Conservation (phyloP, 2,113 vertebrate genomes). For the Machaerirhynchus nigripectus region DNA sequence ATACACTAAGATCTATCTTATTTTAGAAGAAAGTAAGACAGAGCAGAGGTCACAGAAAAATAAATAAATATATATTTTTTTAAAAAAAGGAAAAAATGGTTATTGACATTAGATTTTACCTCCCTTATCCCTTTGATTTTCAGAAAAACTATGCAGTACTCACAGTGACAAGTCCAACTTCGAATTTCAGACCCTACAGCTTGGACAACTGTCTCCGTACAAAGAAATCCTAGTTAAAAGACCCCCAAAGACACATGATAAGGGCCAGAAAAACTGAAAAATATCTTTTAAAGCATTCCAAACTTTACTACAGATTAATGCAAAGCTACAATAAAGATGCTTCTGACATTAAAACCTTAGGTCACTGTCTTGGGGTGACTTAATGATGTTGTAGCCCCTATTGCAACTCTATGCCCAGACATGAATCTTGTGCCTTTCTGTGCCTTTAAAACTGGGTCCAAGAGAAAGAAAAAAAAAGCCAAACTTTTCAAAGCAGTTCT, state of each 20-base stretch:
- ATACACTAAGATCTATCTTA: neutral
- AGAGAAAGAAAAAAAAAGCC: no score
- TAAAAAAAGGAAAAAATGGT: neutral
- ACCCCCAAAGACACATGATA: fast-evolving
- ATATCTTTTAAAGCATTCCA: neutral
- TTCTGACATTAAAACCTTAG: neutral
- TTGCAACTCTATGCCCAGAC: no score
- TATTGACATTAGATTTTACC: neutral
- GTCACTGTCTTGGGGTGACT: neutral
- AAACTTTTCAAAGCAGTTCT: no score
- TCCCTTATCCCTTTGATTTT: neutral
- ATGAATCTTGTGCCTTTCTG: no score
- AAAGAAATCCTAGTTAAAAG: neutral
- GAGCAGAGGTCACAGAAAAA: neutral
- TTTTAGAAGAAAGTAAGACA: neutral
- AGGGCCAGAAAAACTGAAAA: neutral
- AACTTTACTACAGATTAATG: neutral
- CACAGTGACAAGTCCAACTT: neutral
- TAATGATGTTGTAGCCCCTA: no score
- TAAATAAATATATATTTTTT: neutral
- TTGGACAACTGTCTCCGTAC: neutral
- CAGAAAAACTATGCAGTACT: neutral
- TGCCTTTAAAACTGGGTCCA: no score
- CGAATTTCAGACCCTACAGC: neutral
- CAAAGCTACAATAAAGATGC: neutral